Percentiles rank a stretch among this genome's conserved stretches.
Conservation (phyloP, 2,797 vertebrate species). For the Moxostoma hubbsi region DNA sequence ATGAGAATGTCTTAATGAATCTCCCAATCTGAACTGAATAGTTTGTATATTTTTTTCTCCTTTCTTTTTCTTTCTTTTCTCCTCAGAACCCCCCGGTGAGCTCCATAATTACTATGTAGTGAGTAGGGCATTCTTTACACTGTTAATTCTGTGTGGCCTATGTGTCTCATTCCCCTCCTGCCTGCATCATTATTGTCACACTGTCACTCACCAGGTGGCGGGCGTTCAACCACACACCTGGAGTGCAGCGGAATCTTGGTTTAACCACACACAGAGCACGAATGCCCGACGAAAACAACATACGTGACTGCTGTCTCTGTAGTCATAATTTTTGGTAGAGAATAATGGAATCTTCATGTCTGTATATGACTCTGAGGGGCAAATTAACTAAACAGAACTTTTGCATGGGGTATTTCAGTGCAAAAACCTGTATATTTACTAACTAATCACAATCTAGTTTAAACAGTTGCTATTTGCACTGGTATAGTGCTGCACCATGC, state of each 20-base stretch:
- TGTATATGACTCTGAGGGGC: slow-evolving; percentile 1
- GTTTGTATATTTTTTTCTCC: slow-evolving; percentile 50
- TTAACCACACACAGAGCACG: slow-evolving; percentile 39
- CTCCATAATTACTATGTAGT: slow-evolving; percentile 55
- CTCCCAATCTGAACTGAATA: slow-evolving; percentile 59
- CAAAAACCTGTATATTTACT: background rate
- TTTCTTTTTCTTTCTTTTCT: slow-evolving; percentile 51
- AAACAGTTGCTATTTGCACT: too few relatives aligned
- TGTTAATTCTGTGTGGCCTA: slow-evolving; percentile 53
- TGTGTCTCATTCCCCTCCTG: slow-evolving; percentile 63
- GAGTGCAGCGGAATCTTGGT: slow-evolving; percentile 49
- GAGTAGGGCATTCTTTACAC: slow-evolving; percentile 53
- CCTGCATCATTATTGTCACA: slow-evolving; percentile 57
- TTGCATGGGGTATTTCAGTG: background rate
- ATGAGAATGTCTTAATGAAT: slow-evolving; percentile 64
- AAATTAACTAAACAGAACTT: slow-evolving; percentile 7
- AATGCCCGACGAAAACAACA: slow-evolving; percentile 53
- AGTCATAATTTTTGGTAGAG: slow-evolving; percentile 29
- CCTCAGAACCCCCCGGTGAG: slow-evolving; percentile 52
- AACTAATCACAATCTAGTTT: background rate
- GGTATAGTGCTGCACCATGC: too few relatives aligned
- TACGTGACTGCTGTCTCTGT: slow-evolving; percentile 7
- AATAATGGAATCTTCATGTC: background rate
- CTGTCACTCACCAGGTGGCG: slow-evolving; percentile 50
- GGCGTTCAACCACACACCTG: slow-evolving; percentile 53